Conservation (phyloP, 2,888 invertebrate species). For the Palloptera scutellata region DNA sequence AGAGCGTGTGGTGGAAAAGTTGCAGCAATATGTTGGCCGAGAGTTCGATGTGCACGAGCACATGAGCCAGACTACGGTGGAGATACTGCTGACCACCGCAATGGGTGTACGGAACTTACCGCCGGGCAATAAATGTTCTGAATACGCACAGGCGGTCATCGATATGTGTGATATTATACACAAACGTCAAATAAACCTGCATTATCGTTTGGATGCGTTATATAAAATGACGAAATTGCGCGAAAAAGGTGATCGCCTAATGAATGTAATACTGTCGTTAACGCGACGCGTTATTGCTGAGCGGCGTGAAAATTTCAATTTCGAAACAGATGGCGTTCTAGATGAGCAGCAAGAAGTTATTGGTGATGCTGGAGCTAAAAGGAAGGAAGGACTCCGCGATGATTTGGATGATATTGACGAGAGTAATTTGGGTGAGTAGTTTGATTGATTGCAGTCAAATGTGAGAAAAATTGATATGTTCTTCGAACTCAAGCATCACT, state of each 20-base stretch:
- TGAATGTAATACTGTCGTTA: conserved; percentile 76
- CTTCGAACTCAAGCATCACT: too few species aligned
- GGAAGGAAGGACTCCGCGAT: conserved; percentile 71
- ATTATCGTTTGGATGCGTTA: conserved; percentile 75
- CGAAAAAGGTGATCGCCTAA: conserved; percentile 72
- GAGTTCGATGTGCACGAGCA: conserved; percentile 80
- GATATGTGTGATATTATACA: conserved; percentile 87
- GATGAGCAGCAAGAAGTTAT: conserved; percentile 41
- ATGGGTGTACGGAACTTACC: conserved; percentile 83
- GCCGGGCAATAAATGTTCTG: conserved; percentile 74
- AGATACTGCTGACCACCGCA: conserved; percentile 81
- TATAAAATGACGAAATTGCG: conserved; percentile 76
- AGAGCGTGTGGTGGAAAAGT: conserved; percentile 71
- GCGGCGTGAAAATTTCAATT: conserved; percentile 70
- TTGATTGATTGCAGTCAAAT: not conserved
- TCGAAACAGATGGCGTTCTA: conserved; percentile 51
- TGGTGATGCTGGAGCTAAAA: conserved; percentile 38
- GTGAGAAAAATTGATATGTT: too few species aligned
- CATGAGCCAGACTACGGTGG: conserved; percentile 81
- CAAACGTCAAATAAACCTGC: conserved; percentile 77
- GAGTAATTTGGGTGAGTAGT: conserved; percentile 72
- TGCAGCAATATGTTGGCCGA: conserved; percentile 68
- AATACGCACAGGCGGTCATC: conserved; percentile 86
- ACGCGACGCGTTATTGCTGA: conserved; percentile 73
- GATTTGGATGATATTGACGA: conserved; percentile 84